Conservation (phyloP, 2,113 vertebrate species). For the Nesogale talazaci region DNA sequence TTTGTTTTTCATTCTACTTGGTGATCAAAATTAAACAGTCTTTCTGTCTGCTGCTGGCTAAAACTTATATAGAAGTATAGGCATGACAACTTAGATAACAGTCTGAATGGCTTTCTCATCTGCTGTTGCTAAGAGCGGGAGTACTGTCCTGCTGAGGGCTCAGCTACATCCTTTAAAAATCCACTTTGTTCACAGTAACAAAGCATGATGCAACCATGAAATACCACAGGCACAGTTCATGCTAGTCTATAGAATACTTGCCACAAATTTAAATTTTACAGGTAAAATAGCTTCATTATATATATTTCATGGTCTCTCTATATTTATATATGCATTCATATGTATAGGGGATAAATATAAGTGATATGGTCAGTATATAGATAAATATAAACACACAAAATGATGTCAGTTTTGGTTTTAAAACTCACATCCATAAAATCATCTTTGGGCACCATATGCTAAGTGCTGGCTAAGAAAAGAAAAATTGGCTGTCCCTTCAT, state of each 20-base stretch:
- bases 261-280: background rate
- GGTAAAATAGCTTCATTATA: background rate
- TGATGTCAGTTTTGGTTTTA: conserved; percentile 47
- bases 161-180: background rate
- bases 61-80: background rate
- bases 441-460: background rate
- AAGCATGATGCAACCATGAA: background rate
- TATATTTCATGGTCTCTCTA: conserved; percentile 58
- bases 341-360: no score
- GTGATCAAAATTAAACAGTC: background rate
- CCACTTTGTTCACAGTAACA: background rate
- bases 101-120: background rate
- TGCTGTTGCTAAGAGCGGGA: background rate
- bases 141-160: accelerated
- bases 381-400: background rate
- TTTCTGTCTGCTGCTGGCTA: background rate
- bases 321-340: no score
- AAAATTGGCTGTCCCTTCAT: background rate
- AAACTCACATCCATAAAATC: background rate
- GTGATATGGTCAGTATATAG: no score
- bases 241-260: background rate
- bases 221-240: accelerated
- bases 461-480: conserved; percentile 14
- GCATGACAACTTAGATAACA: background rate
- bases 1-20: background rate